phyloP scores from a whole-genome alignment of 2,888 invertebrate species.

The Bombyx huttoni region DNA sequence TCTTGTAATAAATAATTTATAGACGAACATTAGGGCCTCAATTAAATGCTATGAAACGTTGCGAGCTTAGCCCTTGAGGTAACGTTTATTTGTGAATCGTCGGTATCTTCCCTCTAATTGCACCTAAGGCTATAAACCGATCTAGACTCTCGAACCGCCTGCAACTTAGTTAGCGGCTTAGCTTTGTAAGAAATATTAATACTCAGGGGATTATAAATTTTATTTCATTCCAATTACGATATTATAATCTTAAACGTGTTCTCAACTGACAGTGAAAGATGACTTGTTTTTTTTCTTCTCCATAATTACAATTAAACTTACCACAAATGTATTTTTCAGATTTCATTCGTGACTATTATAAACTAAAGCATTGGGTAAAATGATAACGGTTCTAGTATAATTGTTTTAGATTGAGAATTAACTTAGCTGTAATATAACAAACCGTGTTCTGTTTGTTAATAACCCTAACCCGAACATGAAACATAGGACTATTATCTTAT shows the following conservation, averaged over 20 bases:
- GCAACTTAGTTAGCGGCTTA: slow-evolving; percentile 41
- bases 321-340: no score
- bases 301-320: no score
- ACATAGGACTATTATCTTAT: no score
- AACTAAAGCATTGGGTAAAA: no score
- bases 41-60: slow-evolving; percentile 46
- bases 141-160: slow-evolving; percentile 28
- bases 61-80: slow-evolving; percentile 20
- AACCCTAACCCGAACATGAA: no score
- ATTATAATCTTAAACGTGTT: neutral
- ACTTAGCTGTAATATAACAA: no score
- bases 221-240: neutral
- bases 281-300: no score
- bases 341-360: no score
- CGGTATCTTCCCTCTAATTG: slow-evolving; percentile 51
- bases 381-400: no score
- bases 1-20: slow-evolving; percentile 6
- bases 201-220: slow-evolving; percentile 5
- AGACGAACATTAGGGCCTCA: slow-evolving; percentile 33
- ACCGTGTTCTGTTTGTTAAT: no score
- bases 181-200: slow-evolving; percentile 24
- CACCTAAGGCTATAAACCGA: slow-evolving; percentile 36
- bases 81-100: slow-evolving; percentile 36
- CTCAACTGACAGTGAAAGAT: no score
- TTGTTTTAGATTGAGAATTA: no score